Base-by-base conservation (phyloP, 92 coral and sea anemone genomes). In the Zoanthus solanderi region DNA sequence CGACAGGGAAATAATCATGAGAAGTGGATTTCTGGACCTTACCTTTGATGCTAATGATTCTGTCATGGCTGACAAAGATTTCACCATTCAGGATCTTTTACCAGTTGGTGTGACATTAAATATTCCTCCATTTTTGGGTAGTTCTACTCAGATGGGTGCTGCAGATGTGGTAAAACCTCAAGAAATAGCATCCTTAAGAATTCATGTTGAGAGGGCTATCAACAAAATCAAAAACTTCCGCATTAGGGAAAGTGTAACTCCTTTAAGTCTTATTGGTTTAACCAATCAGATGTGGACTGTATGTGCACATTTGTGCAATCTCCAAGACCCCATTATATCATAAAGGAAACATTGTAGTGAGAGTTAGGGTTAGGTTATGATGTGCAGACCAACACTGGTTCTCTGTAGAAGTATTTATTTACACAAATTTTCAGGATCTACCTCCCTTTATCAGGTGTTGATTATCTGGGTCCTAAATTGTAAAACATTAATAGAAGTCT, bases 21-120 rank as follows among this genome's bases (percentile, higher is more conserved):
- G 75, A 66, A 83, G 81, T 58, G 91, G 88, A 28, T 32, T 88
- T 44, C 71, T 88, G 48, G 91, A 88, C 79, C 79, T 82, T 53
- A 88, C 87, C 29, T 88, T 83, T 58, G 71, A 31, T 53, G 83
- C 75, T 10, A 58, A 46, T 71, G 91, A 88, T 63, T 85, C 90
- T 31, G 91, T 88, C 17, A 88, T 88, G 89, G 89, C 91, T 18
- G 91, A 88, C 83, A 88, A 88, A 56, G 91, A 88, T 73, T 88
- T 88, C 53, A 88, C 91, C 1, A 83, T 88, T 46, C 53, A 73
- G 9, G 83, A 88, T 74, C 60, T 88, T 50, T 61, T 88, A n/a
- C 91, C 91, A 57, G 79, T 83, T 44, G 91, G 91, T 31, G 91
- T 88, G 16, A 18, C 82, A 23, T 60, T 88, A 29, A 88, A 88